Evolutionary conservation across 1,140 invertebrate species (phyloP), one percentile per base, ranked within the genome.

Genomic region (Spodoptera litura): DNA sequence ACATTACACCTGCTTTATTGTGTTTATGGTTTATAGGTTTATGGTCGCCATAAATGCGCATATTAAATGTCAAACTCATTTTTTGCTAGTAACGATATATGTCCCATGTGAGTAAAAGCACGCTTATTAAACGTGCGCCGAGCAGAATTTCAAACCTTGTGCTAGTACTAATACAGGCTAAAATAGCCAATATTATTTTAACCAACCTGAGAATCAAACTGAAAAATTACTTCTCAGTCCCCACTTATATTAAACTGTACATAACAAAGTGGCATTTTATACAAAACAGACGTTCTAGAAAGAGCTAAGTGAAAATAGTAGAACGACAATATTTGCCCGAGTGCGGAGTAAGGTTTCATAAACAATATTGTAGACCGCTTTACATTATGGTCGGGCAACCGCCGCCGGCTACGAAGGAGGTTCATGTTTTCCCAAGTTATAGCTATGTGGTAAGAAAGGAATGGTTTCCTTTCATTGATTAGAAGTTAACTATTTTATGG

Each of bases 321-420:
- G 20, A 55, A 13, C 52, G 52, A 56, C 51, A 71, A 71, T 56
- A 71, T 71, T 56, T 71, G n/a, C 68, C 52, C 51, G 15, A 55
- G 27, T 35, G 35, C 52, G 9, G 52, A 56, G 68, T 52, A 52
- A 71, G 68, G 68, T 55, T 71, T 51, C 68, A 56, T 38, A 71
- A 71, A 71, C 68, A 71, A 71, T 71, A 71, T 71, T 38, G 53
- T 35, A 56, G 51, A 71, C 52, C 44, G 27, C 56, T 71, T 71
- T 71, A 56, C 68, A 71, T 71, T 71, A 71, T 71, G 44, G 68
- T 38, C 27, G 13, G n/a, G 31, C 51, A 51, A 51, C 25, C 53
- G 31, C 20, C 66, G 49, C 20, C 12, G 25, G 35, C 20, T n/a
- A 11, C 20, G 52, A 56, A 71, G 13, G 68, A 35, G 31, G 8